phyloP scores from a whole-genome alignment of 1,140 invertebrate species.

The Trachelipus rathkii region DNA sequence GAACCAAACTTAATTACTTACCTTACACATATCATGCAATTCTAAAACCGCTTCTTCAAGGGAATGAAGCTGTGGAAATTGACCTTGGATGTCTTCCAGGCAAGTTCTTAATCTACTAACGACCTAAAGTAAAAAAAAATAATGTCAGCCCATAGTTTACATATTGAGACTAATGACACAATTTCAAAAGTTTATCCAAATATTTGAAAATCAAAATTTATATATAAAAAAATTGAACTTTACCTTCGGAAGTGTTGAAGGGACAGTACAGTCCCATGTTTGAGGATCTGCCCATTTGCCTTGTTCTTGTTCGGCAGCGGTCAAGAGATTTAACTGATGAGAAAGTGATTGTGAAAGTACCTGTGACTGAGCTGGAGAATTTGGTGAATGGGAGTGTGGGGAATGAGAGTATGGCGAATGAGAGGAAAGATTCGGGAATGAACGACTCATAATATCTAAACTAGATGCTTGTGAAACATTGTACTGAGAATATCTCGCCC shows the following conservation, averaged over 20 bases:
- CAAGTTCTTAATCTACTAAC: slow-evolving; percentile 44
- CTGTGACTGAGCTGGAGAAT: slow-evolving; percentile 29
- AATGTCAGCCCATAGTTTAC: neutral
- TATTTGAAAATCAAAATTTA: too few relatives aligned
- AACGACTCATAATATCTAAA: slow-evolving; percentile 35
- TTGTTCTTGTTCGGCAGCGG: slow-evolving; percentile 31
- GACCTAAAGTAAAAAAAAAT: slow-evolving; percentile 37
- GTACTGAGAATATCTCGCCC: slow-evolving; percentile 42
- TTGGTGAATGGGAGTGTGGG: neutral
- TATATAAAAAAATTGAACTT: too few relatives aligned
- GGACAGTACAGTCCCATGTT: slow-evolving; percentile 34
- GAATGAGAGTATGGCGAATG: slow-evolving; percentile 22
- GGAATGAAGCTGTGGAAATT: slow-evolving; percentile 53
- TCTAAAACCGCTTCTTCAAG: slow-evolving; percentile 51
- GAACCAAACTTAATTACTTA: slow-evolving; percentile 43
- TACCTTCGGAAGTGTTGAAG: slow-evolving; percentile 32
- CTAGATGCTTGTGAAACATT: slow-evolving; percentile 38
- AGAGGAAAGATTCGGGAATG: slow-evolving; percentile 32
- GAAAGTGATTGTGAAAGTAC: slow-evolving; percentile 37
- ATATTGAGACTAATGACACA: too few relatives aligned
- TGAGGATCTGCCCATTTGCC: slow-evolving; percentile 29
- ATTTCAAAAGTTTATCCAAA: too few relatives aligned
- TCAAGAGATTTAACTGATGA: slow-evolving; percentile 34
- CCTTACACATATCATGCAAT: slow-evolving; percentile 51
- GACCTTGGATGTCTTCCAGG: slow-evolving; percentile 55